Base-by-base conservation (phyloP, 2,113 vertebrate genomes). In the Mus spicilegus region DNA sequence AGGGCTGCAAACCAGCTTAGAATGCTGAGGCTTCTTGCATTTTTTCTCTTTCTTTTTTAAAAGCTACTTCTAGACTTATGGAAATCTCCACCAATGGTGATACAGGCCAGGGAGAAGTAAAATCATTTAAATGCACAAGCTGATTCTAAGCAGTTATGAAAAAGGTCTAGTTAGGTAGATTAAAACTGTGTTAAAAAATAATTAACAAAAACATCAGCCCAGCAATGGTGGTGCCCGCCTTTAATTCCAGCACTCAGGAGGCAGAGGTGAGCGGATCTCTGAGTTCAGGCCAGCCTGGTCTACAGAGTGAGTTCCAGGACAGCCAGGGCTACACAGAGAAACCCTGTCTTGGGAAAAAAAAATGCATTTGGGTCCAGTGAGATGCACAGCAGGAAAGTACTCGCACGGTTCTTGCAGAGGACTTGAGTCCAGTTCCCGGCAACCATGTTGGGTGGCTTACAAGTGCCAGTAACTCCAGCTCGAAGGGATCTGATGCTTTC, bases 21-120 rank as follows among this genome's bases (percentile, higher is more conserved):
- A 28, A 92, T 96, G 80, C 73, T 87, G 3, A 67, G 63, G 42
- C 17, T 81, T 30, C 16, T 63, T 95, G 8, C 30, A 51, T 49
- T 80, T 67, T 76, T 81, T 81, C n/a, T 51, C 10, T 81, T 56
- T 12, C 0, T 36, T 56, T 82, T 81, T 95, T 72, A 49, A 76
- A 51, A 33, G 22, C 85, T 92, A 49, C 42, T 90, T 90, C 80
- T 92, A 72, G 7, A 3, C 46, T 86, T 91, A 16, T 93, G 22
- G 72, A 89, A 82, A 63, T 92, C 65, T 89, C 82, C 82, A 33
- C n/a, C 36, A 96, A 70, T 75, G 0, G 42, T 89, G 42, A 63
- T 94, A 86, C 10, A 94, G 77, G 82, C 85, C 82, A 78, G 22
- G 58, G 54, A 95, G n/a, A 90, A 84, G 17, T 77, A 89, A 95